These are phyloP conservation scores for Frieseomelitta varia DNA, from an alignment of 1,140 invertebrate genomes.

Conservation along the genomic window DNA sequence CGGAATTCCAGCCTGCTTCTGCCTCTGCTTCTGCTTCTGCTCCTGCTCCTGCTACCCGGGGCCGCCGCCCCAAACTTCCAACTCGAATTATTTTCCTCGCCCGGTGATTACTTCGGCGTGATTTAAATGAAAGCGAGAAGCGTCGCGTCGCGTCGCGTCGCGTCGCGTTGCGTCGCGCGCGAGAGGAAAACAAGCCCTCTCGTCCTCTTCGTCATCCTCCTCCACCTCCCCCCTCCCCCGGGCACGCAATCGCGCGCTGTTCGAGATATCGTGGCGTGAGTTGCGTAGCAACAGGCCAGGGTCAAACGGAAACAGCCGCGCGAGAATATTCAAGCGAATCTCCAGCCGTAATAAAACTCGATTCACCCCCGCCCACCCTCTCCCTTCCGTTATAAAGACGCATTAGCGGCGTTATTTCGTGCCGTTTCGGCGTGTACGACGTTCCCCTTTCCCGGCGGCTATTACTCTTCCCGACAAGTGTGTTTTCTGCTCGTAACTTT, in stretches of 20 bases:
- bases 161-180: not conserved
- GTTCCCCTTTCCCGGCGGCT: conserved; percentile 38
- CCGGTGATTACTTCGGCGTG: conserved; percentile 23
- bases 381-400: conserved; percentile 60
- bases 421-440: conserved; percentile 23
- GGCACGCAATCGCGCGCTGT: not conserved
- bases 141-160: conserved; percentile 11
- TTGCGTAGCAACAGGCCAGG: conserved; percentile 59
- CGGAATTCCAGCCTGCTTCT: not conserved
- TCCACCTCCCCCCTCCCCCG: no score
- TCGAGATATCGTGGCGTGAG: conserved; percentile 28
- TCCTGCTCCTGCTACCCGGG: no score
- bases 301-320: conserved; percentile 51
- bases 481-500: conserved; percentile 63
- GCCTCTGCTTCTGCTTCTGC: no score
- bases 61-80: not conserved
- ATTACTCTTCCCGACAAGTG: conserved; percentile 63
- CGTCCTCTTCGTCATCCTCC: not conserved
- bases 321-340: conserved; percentile 61
- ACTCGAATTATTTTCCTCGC: conserved; percentile 40
- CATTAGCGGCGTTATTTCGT: conserved; percentile 61
- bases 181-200: conserved; percentile 1
- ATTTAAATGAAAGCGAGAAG: conserved; percentile 43
- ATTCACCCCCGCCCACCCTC: conserved; percentile 49
- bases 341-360: conserved; percentile 65